A percentile compares a stretch with the other conserved stretches of the same genome.
These are phyloP conservation scores for Drosophila malerkotliana DNA, from an alignment of 1,140 invertebrate genomes.

Conservation along the genomic window DNA sequence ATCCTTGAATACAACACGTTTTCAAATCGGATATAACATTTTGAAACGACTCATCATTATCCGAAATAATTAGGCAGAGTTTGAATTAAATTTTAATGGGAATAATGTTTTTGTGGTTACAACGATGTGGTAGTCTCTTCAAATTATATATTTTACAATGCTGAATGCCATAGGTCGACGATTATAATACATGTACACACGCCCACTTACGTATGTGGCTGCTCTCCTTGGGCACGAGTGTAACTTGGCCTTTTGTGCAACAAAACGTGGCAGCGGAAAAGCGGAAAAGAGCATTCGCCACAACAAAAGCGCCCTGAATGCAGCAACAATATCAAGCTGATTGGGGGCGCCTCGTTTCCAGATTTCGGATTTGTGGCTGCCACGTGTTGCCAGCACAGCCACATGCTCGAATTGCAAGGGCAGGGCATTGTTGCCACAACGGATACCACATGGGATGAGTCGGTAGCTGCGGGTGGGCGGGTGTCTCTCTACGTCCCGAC, in stretches of 20 bases:
- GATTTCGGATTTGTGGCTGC: conserved; percentile 56
- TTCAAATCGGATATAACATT: too few relatives aligned
- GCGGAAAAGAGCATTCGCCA: conserved; percentile 40
- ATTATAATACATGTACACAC: conserved; percentile 1
- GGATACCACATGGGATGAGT: conserved; percentile 11
- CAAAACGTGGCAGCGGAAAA: conserved; percentile 51
- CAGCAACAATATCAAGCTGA: conserved; percentile 46
- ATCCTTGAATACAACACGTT: too few relatives aligned
- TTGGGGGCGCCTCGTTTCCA: conserved; percentile 31
- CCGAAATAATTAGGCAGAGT: too few relatives aligned
- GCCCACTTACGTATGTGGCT: conserved; percentile 1
- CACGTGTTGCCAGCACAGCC: conserved; percentile 68
- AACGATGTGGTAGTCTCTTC: conserved; percentile 19
- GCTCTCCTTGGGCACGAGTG: conserved; percentile 18
- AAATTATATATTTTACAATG: conserved; percentile 39
- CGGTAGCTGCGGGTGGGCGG: background rate
- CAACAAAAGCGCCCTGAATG: conserved; percentile 43
- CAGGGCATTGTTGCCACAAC: conserved; percentile 45
- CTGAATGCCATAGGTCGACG: conserved; percentile 41
- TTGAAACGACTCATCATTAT: too few relatives aligned
- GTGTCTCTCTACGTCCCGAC: conserved; percentile 54
- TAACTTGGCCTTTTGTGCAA: conserved; percentile 47
- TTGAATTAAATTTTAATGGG: background rate
- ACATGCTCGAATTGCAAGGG: conserved; percentile 38
- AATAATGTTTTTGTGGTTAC: background rate